Percentiles rank a stretch among this genome's conserved stretches.
Evolutionary conservation across 2,888 invertebrate species (phyloP).

Genomic region (Tetragnatha montana): DNA sequence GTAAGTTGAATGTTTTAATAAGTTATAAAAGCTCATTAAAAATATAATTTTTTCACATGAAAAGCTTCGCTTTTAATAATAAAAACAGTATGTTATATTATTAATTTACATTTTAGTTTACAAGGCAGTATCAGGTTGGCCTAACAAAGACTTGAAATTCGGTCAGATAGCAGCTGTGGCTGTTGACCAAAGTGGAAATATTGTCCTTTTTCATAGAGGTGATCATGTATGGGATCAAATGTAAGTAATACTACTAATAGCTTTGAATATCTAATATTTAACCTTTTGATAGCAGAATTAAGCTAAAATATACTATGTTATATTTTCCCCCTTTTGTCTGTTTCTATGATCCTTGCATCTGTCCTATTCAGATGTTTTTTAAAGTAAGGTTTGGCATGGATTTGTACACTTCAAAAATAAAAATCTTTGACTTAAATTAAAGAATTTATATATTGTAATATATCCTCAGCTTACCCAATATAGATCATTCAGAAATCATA

Average conservation of each 20-base stretch:
- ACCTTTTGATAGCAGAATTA: too few species aligned
- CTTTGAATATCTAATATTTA: too few species aligned
- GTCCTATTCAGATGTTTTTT: neutral
- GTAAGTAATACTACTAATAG: conserved; percentile 40
- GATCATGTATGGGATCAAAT: conserved; percentile 73
- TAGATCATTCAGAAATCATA: neutral
- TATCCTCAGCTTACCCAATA: neutral
- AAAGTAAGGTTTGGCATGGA: neutral
- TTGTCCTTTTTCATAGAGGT: conserved; percentile 74
- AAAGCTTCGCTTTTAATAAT: too few species aligned
- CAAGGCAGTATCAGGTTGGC: conserved; percentile 70
- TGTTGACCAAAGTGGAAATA: conserved; percentile 72
- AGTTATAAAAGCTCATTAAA: too few species aligned
- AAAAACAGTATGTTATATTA: too few species aligned
- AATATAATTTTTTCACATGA: neutral
- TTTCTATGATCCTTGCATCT: neutral
- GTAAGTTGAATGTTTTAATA: conserved; percentile 25
- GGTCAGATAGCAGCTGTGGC: conserved; percentile 74
- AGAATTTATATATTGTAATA: neutral
- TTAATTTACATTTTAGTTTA: conserved; percentile 58
- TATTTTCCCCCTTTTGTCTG: too few species aligned
- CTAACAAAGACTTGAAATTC: conserved; percentile 73
- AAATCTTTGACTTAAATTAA: neutral
- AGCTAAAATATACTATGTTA: too few species aligned
- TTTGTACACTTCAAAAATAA: neutral